Conservation (phyloP, 2,113 vertebrate genomes). For the Paramormyrops kingsleyae region DNA sequence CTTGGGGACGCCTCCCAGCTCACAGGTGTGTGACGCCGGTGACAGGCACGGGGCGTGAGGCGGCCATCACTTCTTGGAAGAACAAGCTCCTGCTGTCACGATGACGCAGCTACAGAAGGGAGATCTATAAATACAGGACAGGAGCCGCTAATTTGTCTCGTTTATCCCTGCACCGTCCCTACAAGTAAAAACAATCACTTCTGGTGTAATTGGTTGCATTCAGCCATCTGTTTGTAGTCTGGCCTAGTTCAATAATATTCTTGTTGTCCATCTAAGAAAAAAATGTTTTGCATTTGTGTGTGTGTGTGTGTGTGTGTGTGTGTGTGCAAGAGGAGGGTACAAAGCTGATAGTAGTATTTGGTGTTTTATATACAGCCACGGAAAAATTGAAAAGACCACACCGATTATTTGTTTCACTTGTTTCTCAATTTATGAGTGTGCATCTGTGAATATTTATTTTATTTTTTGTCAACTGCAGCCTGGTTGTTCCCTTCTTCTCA, state of each 20-base stretch:
- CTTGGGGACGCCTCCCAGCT: constrained; percentile 8
- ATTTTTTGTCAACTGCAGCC: too few relatives aligned
- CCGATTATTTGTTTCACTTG: too few relatives aligned
- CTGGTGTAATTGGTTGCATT: background rate
- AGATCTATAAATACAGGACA: background rate
- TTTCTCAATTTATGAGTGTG: too few relatives aligned
- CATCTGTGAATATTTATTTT: too few relatives aligned
- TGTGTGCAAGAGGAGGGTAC: too few relatives aligned
- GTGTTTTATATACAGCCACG: too few relatives aligned
- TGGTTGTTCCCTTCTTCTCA: too few relatives aligned
- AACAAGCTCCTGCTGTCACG: background rate
- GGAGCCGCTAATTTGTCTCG: background rate
- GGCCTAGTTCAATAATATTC: background rate
- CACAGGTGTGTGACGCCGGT: too few relatives aligned
- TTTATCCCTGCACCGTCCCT: background rate
- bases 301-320: background rate
- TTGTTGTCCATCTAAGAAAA: background rate
- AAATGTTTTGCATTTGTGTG: background rate
- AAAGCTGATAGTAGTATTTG: too few relatives aligned
- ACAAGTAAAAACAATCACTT: constrained; percentile 6
- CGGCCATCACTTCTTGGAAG: background rate
- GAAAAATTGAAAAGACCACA: too few relatives aligned
- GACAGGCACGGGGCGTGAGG: background rate
- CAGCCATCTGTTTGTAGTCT: background rate
- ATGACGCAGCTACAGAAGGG: background rate